A percentile compares a stretch with the other conserved stretches of the same genome.
These are phyloP conservation scores for Pogonus chalceus DNA, from an alignment of 1,140 invertebrate genomes.

Conservation along the genomic window DNA sequence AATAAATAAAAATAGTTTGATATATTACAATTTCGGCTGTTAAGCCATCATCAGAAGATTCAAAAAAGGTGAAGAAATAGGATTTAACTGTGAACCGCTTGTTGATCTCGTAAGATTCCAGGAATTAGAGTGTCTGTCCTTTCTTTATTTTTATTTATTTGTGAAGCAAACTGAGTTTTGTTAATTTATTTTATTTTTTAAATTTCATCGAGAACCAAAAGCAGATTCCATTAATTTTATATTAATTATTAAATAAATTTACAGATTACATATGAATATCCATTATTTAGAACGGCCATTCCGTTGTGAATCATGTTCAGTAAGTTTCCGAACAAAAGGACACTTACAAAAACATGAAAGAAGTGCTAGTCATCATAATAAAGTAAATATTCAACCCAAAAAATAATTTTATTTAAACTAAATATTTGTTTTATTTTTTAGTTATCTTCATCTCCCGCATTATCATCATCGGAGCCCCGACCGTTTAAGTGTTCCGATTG, in stretches of 20 bases:
- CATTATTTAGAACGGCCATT: slow-evolving; percentile 92
- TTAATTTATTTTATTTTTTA: not conserved
- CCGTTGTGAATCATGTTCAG: slow-evolving; percentile 80
- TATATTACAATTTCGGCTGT: too few relatives aligned
- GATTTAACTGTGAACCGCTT: too few relatives aligned
- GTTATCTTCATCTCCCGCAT: slow-evolving; percentile 32
- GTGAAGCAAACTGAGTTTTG: not conserved
- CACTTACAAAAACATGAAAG: slow-evolving; percentile 87
- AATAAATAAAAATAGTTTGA: too few relatives aligned
- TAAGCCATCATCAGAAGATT: too few relatives aligned
- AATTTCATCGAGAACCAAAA: too few relatives aligned
- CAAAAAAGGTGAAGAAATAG: too few relatives aligned
- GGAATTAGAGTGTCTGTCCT: too few relatives aligned
- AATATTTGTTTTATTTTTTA: slow-evolving; percentile 15
- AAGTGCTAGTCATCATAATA: slow-evolving; percentile 83
- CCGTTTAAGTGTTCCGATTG: slow-evolving; percentile 93
- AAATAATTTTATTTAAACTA: not conserved
- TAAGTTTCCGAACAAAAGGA: slow-evolving; percentile 83
- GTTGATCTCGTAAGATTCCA: too few relatives aligned
- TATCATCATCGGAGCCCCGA: slow-evolving; percentile 68
- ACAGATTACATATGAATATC: slow-evolving; percentile 80
- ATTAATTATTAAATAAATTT: too few relatives aligned
- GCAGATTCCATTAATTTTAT: too few relatives aligned
- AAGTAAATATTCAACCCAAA: slow-evolving; percentile 43
- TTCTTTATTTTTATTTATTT: too few relatives aligned